A percentile compares a stretch with the other conserved stretches of the same genome.
Evolutionary conservation across 2,888 invertebrate species (phyloP).

Genomic region (Augiades crinisus): DNA sequence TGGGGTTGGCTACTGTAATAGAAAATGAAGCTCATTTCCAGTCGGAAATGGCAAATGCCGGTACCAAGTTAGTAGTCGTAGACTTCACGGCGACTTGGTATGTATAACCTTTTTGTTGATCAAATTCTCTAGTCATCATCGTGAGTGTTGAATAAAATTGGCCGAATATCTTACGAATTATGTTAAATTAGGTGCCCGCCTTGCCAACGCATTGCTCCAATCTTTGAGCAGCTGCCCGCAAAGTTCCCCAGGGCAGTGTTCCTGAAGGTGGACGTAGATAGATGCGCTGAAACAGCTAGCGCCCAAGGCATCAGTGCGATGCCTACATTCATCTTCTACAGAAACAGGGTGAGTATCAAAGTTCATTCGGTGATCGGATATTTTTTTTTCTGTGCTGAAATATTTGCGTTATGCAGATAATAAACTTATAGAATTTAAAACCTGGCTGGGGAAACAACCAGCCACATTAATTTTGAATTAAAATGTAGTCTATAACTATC

Average conservation of each 20-base stretch:
- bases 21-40: slow-evolving; percentile 92
- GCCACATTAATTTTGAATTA: too few species aligned
- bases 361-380: too few species aligned
- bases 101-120: slow-evolving; percentile 49
- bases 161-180: slow-evolving; percentile 9
- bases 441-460: not conserved
- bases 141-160: slow-evolving; percentile 28
- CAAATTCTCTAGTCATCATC: slow-evolving; percentile 61
- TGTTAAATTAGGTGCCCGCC: slow-evolving; percentile 93
- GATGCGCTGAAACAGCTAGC: slow-evolving; percentile 93
- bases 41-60: slow-evolving; percentile 90
- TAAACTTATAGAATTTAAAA: not conserved
- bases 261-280: slow-evolving; percentile 97
- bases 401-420: not conserved
- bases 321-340: slow-evolving; percentile 99
- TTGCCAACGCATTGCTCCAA: slow-evolving; percentile 95
- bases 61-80: slow-evolving; percentile 93
- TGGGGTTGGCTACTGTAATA: slow-evolving; percentile 84
- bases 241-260: slow-evolving; percentile 95
- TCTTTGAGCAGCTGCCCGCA: slow-evolving; percentile 92
- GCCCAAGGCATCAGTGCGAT: slow-evolving; percentile 95
- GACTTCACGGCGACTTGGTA: slow-evolving; percentile 98
- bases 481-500: too few species aligned
- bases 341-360: slow-evolving; percentile 84
- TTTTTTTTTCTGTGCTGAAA: too few species aligned